Percentiles rank a stretch among this genome's conserved stretches.
phyloP scores from a whole-genome alignment of 2,113 vertebrate species.

The Pachycephala philippinensis region DNA sequence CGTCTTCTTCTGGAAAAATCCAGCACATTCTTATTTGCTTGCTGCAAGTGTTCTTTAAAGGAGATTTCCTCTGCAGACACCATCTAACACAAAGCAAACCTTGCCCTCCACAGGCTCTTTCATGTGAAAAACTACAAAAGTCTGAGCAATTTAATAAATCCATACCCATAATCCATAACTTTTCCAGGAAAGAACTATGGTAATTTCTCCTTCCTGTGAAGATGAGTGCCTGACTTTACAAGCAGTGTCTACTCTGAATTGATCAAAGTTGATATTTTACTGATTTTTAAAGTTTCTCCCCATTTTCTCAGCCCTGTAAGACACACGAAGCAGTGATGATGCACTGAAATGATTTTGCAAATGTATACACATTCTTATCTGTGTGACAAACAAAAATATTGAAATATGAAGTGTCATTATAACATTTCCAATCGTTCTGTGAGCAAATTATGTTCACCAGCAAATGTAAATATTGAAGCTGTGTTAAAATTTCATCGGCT shows the following conservation, averaged over 20 bases:
- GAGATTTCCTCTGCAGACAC: not conserved
- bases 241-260: not conserved
- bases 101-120: not conserved
- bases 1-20: not conserved
- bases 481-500: not conserved
- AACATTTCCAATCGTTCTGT: not conserved
- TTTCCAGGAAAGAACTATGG: not conserved
- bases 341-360: not conserved
- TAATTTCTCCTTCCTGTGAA: not conserved
- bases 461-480: constrained; percentile 15
- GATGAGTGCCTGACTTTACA: not conserved
- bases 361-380: not conserved
- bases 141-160: not conserved
- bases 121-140: not conserved
- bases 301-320: not conserved
- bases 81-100: not conserved
- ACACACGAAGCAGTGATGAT: not conserved
- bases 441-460: not conserved
- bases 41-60: not conserved
- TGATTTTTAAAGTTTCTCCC: not conserved
- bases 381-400: not conserved
- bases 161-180: not conserved
- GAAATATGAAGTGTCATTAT: not conserved
- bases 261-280: not conserved
- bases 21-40: not conserved